A percentile compares a stretch with the other conserved stretches of the same genome.
Conservation (phyloP, 2,113 vertebrate genomes). For the Brachyhypopomus gauderio region DNA sequence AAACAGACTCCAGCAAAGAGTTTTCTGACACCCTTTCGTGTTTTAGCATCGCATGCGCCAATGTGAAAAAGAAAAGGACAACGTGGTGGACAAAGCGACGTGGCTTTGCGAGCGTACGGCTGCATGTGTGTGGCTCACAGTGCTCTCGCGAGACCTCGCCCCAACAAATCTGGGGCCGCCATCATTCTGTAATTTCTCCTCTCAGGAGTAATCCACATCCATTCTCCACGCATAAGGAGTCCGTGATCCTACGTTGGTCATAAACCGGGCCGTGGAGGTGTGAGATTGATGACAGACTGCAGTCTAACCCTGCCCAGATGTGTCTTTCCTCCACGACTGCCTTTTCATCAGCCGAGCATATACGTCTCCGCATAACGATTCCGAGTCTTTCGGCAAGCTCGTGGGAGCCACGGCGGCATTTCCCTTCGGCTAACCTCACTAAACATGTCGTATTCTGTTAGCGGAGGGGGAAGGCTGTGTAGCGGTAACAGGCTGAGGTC, state of each 20-base stretch:
- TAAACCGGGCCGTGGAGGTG: background rate
- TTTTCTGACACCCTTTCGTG: slow-evolving; percentile 13
- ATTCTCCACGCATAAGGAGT: background rate
- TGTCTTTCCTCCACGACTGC: too few species aligned
- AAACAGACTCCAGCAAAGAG: background rate
- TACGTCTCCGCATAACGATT: too few species aligned
- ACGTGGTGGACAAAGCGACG: too few species aligned
- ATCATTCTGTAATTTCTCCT: background rate
- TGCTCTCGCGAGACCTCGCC: background rate
- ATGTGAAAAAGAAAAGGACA: background rate
- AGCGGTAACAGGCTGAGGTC: too few species aligned
- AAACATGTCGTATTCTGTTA: too few species aligned
- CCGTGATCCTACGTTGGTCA: background rate
- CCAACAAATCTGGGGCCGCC: background rate
- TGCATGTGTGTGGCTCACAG: background rate
- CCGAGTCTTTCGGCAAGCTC: too few species aligned
- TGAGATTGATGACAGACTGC: too few species aligned
- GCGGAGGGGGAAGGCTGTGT: too few species aligned
- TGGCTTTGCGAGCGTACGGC: slow-evolving; percentile 10
- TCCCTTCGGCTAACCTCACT: too few species aligned
- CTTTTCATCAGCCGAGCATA: too few species aligned
- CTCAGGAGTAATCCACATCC: background rate
- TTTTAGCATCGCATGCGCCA: background rate
- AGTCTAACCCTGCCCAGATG: too few species aligned
- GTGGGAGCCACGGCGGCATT: too few species aligned